Evolutionary conservation across 2,113 vertebrate genomes (phyloP).

Genomic region (Delphinus delphis): DNA sequence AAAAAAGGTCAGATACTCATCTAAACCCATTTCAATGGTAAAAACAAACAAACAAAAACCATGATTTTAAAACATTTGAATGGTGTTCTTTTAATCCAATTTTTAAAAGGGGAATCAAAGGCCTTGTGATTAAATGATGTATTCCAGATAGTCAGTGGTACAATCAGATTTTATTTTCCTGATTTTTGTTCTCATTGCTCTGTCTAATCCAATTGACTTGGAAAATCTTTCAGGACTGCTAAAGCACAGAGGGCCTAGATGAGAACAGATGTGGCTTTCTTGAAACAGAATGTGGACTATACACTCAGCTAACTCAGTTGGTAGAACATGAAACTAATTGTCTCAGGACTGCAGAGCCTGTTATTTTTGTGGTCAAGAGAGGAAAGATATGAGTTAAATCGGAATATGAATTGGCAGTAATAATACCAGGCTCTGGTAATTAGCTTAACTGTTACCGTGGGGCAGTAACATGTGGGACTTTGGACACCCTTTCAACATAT

Average conservation of each 20-base stretch:
- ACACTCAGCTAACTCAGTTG: conserved; percentile 29
- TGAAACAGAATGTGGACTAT: conserved; percentile 36
- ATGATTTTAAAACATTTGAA: conserved; percentile 17
- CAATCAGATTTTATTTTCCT: conserved; percentile 33
- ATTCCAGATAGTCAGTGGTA: not conserved
- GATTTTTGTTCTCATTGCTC: conserved; percentile 12
- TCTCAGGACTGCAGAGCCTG: not conserved
- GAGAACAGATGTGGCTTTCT: not conserved
- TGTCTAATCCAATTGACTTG: conserved; percentile 26
- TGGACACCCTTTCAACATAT: not conserved
- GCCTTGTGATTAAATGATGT: conserved; percentile 26
- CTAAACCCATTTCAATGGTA: not conserved
- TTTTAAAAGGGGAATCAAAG: conserved; percentile 21
- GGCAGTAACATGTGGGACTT: not conserved
- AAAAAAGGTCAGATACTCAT: not conserved
- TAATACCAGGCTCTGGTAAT: not conserved
- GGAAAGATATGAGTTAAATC: not conserved
- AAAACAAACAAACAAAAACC: not conserved
- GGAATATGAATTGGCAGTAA: not conserved
- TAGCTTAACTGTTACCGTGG: not conserved
- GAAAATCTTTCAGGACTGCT: conserved; percentile 18
- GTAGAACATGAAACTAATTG: conserved; percentile 38
- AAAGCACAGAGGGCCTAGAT: not conserved
- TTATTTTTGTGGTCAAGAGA: conserved; percentile 33
- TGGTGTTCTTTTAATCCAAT: not conserved